Evolutionary conservation across 53 echinoderm and acorn worm species (phyloP).

Genomic region (Zoroaster sp.): DNA sequence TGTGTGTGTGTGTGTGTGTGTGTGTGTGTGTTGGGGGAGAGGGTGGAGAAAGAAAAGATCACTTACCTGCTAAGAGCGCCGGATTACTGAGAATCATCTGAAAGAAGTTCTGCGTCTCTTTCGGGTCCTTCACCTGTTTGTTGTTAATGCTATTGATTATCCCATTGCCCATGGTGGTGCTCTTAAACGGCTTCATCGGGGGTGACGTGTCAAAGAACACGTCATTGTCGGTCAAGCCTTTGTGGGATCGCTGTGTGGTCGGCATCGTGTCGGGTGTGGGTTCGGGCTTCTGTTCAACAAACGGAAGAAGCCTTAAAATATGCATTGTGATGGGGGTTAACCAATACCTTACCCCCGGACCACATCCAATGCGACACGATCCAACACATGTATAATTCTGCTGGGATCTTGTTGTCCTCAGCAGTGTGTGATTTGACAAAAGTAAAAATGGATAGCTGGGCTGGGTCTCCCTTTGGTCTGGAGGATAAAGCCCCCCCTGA

Average conservation of each 20-base stretch:
- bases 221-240: conserved; percentile 28
- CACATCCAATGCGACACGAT: no score
- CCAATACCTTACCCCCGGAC: no score
- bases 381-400: no score
- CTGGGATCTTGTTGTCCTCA: no score
- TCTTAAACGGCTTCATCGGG: not conserved
- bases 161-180: conserved; percentile 20
- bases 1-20: no score
- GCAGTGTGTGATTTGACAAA: no score
- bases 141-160: not conserved
- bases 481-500: no score
- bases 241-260: not conserved
- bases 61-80: conserved; percentile 77
- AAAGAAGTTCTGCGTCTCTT: conserved; percentile 60
- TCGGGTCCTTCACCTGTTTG: conserved; percentile 28
- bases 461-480: no score
- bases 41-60: not conserved
- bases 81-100: conserved; percentile 72
- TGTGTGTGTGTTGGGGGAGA: no score
- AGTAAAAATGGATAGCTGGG: no score
- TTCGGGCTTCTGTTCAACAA: not conserved
- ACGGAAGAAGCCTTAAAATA: no score
- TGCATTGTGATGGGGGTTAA: no score
- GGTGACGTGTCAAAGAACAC: conserved; percentile 21
- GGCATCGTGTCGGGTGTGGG: not conserved